Evolutionary conservation across 2,797 vertebrate species (phyloP).

Genomic region (Buphagus erythrorhynchus): DNA sequence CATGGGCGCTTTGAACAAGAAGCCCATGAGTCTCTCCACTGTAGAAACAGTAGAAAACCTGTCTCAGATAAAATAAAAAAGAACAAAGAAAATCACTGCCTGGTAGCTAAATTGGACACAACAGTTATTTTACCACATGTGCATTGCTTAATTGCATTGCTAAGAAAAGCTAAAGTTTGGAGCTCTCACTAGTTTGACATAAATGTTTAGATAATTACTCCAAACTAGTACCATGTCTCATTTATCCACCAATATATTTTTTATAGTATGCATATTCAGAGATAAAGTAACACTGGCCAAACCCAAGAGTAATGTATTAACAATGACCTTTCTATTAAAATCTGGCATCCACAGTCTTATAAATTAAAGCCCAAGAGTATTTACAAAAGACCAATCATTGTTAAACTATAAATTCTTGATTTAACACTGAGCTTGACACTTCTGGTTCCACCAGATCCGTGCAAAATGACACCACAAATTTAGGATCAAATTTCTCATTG

Average conservation of each 20-base stretch:
- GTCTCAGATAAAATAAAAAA: not conserved
- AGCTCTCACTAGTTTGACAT: not conserved
- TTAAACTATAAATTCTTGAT: not conserved
- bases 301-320: not conserved
- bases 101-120: not conserved
- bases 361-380: not conserved
- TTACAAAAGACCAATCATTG: not conserved
- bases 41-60: not conserved
- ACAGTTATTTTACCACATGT: not conserved
- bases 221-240: not conserved
- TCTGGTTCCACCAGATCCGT: not conserved
- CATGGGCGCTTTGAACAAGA: not conserved
- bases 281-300: not conserved
- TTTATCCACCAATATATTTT: not conserved
- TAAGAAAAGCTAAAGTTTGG: not conserved
- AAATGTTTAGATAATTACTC: not conserved
- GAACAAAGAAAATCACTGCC: not conserved
- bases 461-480: not conserved
- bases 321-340: not conserved
- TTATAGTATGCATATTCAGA: not conserved
- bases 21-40: not conserved
- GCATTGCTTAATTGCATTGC: not conserved
- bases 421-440: not conserved
- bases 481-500: not conserved
- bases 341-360: not conserved